Conservation (phyloP, 2,797 vertebrate genomes). For the Agapornis canus region DNA sequence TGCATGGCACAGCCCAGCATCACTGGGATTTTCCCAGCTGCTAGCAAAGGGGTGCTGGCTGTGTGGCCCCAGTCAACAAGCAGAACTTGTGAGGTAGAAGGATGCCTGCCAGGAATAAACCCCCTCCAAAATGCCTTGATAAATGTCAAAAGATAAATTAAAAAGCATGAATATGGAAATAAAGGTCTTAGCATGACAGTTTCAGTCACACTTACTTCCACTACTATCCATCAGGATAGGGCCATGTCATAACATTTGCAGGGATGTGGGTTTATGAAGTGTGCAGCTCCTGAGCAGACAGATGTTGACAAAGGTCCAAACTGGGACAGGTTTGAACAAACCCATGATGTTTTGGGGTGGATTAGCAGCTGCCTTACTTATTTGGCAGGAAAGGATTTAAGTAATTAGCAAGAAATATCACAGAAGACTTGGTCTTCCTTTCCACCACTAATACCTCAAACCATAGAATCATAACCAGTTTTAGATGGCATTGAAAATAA, state of each 20-base stretch:
- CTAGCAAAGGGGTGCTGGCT: not conserved
- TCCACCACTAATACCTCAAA: not conserved
- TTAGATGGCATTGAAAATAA: not conserved
- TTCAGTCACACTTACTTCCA: not conserved
- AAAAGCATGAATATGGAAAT: not conserved
- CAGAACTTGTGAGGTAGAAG: not conserved
- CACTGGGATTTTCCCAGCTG: not conserved
- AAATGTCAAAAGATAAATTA: not conserved
- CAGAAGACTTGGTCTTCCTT: not conserved
- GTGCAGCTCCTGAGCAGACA: not conserved
- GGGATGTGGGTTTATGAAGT: not conserved
- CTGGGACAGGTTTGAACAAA: not conserved
- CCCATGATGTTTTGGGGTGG: not conserved
- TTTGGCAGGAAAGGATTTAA: not conserved
- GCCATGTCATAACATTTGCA: not conserved
- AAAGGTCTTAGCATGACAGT: not conserved
- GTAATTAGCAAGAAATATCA: not conserved
- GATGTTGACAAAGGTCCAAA: not conserved
- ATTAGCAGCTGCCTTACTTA: not conserved
- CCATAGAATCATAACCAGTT: not conserved
- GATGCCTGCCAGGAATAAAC: not conserved
- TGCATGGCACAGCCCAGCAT: not conserved
- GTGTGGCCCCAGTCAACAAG: rapidly evolving
- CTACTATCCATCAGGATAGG: not conserved
- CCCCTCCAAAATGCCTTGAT: not conserved